These are phyloP conservation scores for Austrolebias charrua DNA, from an alignment of 2,797 vertebrate genomes.

Conservation along the genomic window DNA sequence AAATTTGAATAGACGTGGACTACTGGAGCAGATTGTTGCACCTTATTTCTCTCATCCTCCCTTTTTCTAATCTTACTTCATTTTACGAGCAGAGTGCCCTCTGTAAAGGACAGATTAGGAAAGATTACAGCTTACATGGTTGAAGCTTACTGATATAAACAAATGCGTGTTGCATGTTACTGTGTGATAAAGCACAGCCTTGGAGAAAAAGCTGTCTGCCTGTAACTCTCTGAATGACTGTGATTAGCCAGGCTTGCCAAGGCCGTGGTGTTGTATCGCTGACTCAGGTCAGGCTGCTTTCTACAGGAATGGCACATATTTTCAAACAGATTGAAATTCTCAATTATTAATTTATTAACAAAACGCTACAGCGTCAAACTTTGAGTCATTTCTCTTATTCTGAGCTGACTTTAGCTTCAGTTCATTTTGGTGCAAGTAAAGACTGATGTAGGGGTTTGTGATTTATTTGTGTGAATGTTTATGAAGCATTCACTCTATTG, in stretches of 20 bases:
- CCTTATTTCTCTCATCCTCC: slow-evolving; percentile 18
- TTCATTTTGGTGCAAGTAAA: neutral
- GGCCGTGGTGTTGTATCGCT: slow-evolving; percentile 37
- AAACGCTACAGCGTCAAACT: neutral
- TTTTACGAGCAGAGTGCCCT: slow-evolving; percentile 22
- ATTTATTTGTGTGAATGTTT: too few species aligned
- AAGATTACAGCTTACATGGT: slow-evolving; percentile 55
- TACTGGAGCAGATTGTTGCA: slow-evolving; percentile 6
- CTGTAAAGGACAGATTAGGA: slow-evolving; percentile 49
- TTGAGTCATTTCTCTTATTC: slow-evolving; percentile 4
- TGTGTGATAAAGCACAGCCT: slow-evolving; percentile 51
- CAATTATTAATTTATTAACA: neutral
- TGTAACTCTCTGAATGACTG: slow-evolving; percentile 42
- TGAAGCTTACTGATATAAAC: slow-evolving; percentile 45
- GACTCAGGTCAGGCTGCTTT: slow-evolving; percentile 36
- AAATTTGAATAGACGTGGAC: neutral
- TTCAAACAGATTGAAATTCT: slow-evolving; percentile 10
- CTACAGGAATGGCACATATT: slow-evolving; percentile 19
- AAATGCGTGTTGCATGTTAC: slow-evolving; percentile 53
- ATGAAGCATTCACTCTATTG: too few species aligned
- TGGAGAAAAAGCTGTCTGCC: slow-evolving; percentile 20
- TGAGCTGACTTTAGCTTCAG: neutral
- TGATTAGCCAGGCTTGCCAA: slow-evolving; percentile 44
- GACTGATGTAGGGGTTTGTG: neutral
- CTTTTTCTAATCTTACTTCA: slow-evolving; percentile 23